phyloP scores from a whole-genome alignment of 2,113 vertebrate genomes.

The Conger conger region DNA sequence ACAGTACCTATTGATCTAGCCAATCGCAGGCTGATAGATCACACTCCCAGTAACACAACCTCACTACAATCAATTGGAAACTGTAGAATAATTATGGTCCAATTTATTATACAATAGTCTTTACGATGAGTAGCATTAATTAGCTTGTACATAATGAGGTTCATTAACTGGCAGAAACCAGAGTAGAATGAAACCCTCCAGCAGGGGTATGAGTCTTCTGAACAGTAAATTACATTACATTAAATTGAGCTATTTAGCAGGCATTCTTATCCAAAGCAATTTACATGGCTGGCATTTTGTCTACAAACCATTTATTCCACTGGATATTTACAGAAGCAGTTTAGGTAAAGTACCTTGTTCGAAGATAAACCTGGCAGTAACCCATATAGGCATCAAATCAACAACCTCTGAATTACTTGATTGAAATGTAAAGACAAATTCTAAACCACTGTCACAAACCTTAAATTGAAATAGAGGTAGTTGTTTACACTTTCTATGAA shows the following conservation, averaged over 20 bases:
- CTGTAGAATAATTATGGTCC: slow-evolving; percentile 46
- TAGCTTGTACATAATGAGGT: slow-evolving; percentile 34
- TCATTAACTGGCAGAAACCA: background rate
- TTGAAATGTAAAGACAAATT: too few species aligned
- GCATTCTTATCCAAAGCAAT: too few species aligned
- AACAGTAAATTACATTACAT: background rate
- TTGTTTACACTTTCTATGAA: too few species aligned
- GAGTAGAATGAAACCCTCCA: background rate
- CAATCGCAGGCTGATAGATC: background rate
- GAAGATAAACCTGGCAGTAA: too few species aligned
- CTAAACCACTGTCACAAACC: too few species aligned
- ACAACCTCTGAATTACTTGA: too few species aligned
- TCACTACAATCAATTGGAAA: slow-evolving; percentile 49
- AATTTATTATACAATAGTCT: slow-evolving; percentile 45
- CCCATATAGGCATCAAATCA: too few species aligned
- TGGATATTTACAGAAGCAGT: too few species aligned
- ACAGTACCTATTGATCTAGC: background rate
- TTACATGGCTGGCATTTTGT: background rate
- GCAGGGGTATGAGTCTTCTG: background rate
- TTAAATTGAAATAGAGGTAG: too few species aligned
- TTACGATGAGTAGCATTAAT: slow-evolving; percentile 36
- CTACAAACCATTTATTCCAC: too few species aligned
- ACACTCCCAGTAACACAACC: background rate
- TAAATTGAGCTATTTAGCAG: too few species aligned
- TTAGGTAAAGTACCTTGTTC: too few species aligned